A percentile compares a stretch with the other conserved stretches of the same genome.
Evolutionary conservation across 2,797 vertebrate species (phyloP).

Genomic region (Sebastes iracundus): DNA sequence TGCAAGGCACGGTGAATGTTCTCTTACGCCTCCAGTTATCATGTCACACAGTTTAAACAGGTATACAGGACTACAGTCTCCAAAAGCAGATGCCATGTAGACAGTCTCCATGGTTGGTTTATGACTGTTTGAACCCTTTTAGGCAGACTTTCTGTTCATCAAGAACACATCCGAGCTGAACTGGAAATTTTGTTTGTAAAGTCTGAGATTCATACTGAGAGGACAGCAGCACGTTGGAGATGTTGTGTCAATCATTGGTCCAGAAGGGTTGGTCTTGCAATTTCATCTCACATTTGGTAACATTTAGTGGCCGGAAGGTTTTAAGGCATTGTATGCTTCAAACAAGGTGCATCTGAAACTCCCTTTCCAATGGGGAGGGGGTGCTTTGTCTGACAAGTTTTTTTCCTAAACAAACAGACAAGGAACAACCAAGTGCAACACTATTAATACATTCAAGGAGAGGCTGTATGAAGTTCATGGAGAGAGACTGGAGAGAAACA

Average conservation of each 20-base stretch:
- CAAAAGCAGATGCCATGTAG: background rate
- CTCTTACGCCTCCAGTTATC: background rate
- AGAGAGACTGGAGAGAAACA: no score
- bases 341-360: no score
- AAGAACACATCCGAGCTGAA: background rate
- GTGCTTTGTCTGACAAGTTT: no score
- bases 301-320: no score
- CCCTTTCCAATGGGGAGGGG: no score
- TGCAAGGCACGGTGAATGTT: background rate
- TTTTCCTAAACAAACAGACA: no score
- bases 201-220: background rate
- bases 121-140: background rate
- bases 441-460: no score
- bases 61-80: background rate
- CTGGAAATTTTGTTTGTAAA: background rate
- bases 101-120: background rate
- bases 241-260: background rate
- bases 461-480: no score
- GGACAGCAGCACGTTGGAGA: background rate
- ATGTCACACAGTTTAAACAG: background rate
- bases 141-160: background rate
- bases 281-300: no score
- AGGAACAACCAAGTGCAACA: no score
- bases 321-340: no score
- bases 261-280: background rate